Base-by-base conservation (phyloP, 2,888 invertebrate genomes). In the Xylota sylvarum region DNA sequence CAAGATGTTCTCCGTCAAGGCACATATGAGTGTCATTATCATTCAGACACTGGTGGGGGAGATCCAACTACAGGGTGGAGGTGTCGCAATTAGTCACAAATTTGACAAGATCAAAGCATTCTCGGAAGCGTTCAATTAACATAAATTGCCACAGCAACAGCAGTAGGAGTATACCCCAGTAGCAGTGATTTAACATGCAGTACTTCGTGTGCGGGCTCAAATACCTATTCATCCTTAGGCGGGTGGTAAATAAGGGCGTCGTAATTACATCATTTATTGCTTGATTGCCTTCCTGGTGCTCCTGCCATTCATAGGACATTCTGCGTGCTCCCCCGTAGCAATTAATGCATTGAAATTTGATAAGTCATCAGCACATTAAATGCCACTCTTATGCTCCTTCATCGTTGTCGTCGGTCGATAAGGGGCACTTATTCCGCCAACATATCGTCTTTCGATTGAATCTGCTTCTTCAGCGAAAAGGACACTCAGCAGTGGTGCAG, bases 71-170 rank as follows among this genome's bases (percentile, higher is more conserved):
- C 43, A 46, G n/a, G 64, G n/a, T 77, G 77, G 70, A 72, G 88
- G 85, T 88, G 88, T 87, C 85, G 88, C 88, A 88, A 88, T 88
- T 88, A 88, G 88, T 88, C 88, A 88, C 88, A 88, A 88, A 88
- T 88, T 88, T 88, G 88, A 88, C 88, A 88, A 88, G 88, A 88
- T 88, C 88, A 88, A 88, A 88, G 88, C 88, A 87, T 88, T 88
- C 87, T 82, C 87, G 87, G 87, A 88, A 88, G 85, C 79, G 83
- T 83, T 88, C 88, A 88, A 88, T 88, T 88, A 88, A 85, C 88
- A 88, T 88, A 88, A 88, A 87, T 85, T 85, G 80, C 56, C 76
- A 48, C 80, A 72, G 40, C 58, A 78, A 64, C 58, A 78, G 55
- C 50, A 23, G 5, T 9, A 19, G 32, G 9, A 72, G 35, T 65